Base-by-base conservation (phyloP, 2,888 invertebrate species). In the Linyphia triangularis region DNA sequence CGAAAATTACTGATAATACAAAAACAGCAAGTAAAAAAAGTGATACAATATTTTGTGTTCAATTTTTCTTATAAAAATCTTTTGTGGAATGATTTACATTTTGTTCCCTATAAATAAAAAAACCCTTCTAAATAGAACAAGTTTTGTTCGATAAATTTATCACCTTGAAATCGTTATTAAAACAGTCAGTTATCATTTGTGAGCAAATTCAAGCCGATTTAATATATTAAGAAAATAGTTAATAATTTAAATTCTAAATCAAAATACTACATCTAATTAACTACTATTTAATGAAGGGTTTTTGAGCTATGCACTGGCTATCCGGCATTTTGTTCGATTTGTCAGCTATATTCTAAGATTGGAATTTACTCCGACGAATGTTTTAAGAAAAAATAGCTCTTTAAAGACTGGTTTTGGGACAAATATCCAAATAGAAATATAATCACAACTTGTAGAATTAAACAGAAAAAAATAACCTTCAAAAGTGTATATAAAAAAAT, bases 101-200 rank as follows among this genome's bases (percentile, higher is more conserved):
- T 69, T 69, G 67, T 22, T 69, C 67, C 67, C 67, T 37, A 37
- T 7, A 57, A 57, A 7, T 57, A 57, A 57, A 57, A 40, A 57
- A 5, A 13, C 16, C 16, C n/a, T 13, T 57, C 19, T 30, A 65
- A 5, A n/a, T 16, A 19, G 4, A 65, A 30, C 26, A 5, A n/a
- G 16, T 65, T 65, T 65, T n/a, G 30, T 7, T 28, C 19, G 33
- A n/a, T 30, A 65, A 28, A 28, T 65, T 13, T 16, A 63, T 10
- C 1, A 19, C 10, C 13, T 24, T 26, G 13, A 24, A 63, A 63
- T 5, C 3, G 13, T 63, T 4, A 61, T 16, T 61, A 10, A 22
- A 24, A 16, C 24, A 26, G n/a, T 65, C 22, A 59, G 22, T 65
- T n/a, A 3, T 16, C 24, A 61, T 16, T 5, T 16, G n/a, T 65